A percentile compares a stretch with the other conserved stretches of the same genome.
phyloP scores from a whole-genome alignment of 1,140 invertebrate genomes.

The Penaeus indicus region DNA sequence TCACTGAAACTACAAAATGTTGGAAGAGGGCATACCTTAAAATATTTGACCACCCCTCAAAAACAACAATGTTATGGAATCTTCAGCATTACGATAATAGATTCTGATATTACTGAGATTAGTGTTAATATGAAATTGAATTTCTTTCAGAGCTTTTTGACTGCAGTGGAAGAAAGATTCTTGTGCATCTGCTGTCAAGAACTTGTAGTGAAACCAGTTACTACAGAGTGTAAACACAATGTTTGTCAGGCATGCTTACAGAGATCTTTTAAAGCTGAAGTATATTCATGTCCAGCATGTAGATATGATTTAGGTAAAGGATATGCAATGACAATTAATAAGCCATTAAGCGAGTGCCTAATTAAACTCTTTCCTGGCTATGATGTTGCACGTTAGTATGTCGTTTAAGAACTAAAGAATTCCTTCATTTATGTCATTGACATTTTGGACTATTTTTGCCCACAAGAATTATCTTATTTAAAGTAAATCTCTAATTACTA shows the following conservation, averaged over 20 bases:
- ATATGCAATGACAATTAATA: constrained; percentile 74
- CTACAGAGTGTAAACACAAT: constrained; percentile 83
- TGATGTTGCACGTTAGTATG: constrained; percentile 72
- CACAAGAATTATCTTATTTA: too few species aligned
- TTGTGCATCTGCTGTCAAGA: constrained; percentile 87
- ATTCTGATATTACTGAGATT: background rate
- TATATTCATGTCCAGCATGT: constrained; percentile 80
- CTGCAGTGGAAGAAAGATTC: constrained; percentile 79
- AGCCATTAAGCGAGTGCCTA: constrained; percentile 74
- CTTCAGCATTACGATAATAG: too few species aligned
- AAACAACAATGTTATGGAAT: too few species aligned
- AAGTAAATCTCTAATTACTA: too few species aligned
- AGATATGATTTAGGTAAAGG: constrained; percentile 76
- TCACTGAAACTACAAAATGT: too few species aligned
- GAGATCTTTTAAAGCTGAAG: constrained; percentile 78
- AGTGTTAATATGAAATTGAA: constrained; percentile 51
- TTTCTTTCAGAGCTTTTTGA: constrained; percentile 76
- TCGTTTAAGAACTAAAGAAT: background rate
- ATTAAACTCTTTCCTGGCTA: constrained; percentile 78
- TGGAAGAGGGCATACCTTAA: background rate
- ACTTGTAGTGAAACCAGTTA: constrained; percentile 80
- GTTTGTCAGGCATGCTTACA: constrained; percentile 81
- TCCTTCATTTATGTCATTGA: background rate
- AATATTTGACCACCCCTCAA: too few species aligned
- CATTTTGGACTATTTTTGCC: too few species aligned